phyloP scores from a whole-genome alignment of 2,888 invertebrate genomes.

The Alcis repandata region DNA sequence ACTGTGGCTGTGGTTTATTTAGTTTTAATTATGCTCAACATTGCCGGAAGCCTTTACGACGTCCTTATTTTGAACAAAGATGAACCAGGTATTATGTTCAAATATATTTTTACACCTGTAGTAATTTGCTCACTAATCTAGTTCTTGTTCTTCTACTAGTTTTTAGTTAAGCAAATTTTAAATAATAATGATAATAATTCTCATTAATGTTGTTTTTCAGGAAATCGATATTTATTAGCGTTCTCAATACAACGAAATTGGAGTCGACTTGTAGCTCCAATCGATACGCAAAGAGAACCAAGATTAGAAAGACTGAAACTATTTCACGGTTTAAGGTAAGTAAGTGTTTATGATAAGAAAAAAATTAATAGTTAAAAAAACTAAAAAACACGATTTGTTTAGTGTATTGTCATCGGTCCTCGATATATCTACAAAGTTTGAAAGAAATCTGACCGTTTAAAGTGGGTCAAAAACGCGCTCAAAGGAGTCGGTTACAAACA shows the following conservation, averaged over 20 bases:
- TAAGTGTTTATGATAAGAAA: neutral
- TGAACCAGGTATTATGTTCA: conserved; percentile 58
- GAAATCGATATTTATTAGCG: conserved; percentile 70
- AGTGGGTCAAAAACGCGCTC: too few relatives aligned
- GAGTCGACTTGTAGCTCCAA: conserved; percentile 64
- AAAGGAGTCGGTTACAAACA: too few relatives aligned
- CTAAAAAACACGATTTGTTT: too few relatives aligned
- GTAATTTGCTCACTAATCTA: neutral
- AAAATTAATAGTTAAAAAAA: too few relatives aligned
- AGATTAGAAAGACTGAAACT: conserved; percentile 70
- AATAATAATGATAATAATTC: neutral
- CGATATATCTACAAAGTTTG: too few relatives aligned
- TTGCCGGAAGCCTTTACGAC: conserved; percentile 72
- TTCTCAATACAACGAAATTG: conserved; percentile 77
- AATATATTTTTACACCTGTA: neutral
- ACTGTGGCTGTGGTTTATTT: conserved; percentile 58
- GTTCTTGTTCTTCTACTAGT: neutral
- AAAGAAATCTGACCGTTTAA: too few relatives aligned
- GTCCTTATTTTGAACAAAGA: conserved; percentile 33
- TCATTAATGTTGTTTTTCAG: conserved; percentile 54
- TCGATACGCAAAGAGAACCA: conserved; percentile 59
- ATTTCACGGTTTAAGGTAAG: conserved; percentile 76
- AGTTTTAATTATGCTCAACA: conserved; percentile 64
- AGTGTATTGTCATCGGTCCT: too few relatives aligned
- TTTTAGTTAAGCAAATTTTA: neutral